Percentiles rank a stretch among this genome's conserved stretches.
These are phyloP conservation scores for Chromis chromis DNA, from an alignment of 2,797 vertebrate genomes.

Conservation along the genomic window DNA sequence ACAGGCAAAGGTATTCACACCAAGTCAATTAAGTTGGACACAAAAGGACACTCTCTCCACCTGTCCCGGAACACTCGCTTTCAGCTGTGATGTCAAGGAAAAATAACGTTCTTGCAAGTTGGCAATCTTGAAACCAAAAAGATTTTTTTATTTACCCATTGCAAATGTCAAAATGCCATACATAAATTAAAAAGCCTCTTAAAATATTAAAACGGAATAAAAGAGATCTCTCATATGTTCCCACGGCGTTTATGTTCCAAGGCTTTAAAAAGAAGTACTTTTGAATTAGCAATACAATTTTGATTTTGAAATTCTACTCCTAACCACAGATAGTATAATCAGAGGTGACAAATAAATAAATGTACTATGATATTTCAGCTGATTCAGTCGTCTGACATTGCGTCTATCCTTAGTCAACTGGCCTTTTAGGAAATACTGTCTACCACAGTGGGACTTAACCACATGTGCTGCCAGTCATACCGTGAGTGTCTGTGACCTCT, in stretches of 20 bases:
- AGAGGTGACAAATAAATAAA: conserved; percentile 42
- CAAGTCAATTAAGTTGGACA: conserved; percentile 40
- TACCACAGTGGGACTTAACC: conserved; percentile 36
- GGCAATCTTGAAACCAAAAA: conserved; percentile 7
- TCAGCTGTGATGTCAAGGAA: conserved; percentile 59
- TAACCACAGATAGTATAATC: conserved; percentile 22
- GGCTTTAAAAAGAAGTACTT: not conserved
- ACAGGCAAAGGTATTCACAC: conserved; percentile 25
- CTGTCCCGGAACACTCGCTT: conserved; percentile 37
- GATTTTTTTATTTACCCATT: conserved; percentile 3
- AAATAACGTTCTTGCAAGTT: conserved; percentile 42
- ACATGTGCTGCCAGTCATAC: conserved; percentile 82
- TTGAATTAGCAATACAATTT: conserved; percentile 14
- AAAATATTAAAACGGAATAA: not conserved
- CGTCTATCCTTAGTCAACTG: conserved; percentile 30
- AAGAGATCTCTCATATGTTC: too few species aligned
- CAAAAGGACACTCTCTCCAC: conserved; percentile 59
- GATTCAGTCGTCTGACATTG: conserved; percentile 34
- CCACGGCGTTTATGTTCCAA: too few species aligned
- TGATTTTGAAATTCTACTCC: conserved; percentile 7
- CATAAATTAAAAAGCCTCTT: conserved; percentile 26
- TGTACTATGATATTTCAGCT: conserved; percentile 37
- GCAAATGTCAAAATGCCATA: not conserved
- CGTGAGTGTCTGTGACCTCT: conserved; percentile 65
- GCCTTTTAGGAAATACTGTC: conserved; percentile 45